Percentiles rank a stretch among this genome's conserved stretches.
Evolutionary conservation across 2,797 vertebrate species (phyloP).

Genomic region (Pteropus rufus): DNA sequence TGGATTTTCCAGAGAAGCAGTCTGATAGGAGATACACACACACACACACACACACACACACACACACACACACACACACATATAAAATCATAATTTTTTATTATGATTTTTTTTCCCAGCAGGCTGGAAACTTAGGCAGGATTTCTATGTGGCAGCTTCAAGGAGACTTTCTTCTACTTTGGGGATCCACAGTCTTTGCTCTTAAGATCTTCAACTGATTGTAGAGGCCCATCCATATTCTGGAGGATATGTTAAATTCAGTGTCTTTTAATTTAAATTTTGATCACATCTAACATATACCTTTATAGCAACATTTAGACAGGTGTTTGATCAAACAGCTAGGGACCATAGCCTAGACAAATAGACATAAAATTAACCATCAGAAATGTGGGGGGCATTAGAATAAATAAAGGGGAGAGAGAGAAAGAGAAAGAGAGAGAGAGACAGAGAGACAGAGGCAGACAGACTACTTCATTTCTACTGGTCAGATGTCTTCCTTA

Average conservation of each 20-base stretch:
- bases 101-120: neutral
- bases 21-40: neutral
- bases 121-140: neutral
- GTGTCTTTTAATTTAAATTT: neutral
- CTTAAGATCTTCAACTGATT: neutral
- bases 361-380: neutral
- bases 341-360: neutral
- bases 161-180: neutral
- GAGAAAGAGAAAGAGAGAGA: accelerated
- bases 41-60: too few relatives aligned
- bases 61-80: too few relatives aligned
- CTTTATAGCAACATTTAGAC: neutral
- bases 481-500: neutral
- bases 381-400: neutral
- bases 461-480: neutral
- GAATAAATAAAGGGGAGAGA: neutral
- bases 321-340: neutral
- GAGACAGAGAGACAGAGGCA: too few relatives aligned
- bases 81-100: too few relatives aligned
- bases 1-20: neutral
- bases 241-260: neutral
- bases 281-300: neutral
- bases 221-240: neutral
- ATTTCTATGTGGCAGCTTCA: neutral
- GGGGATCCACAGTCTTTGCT: neutral